Evolutionary conservation across 1,140 invertebrate genomes (phyloP), one percentile per base, ranked within the genome.

Genomic region (Atta cephalotes): DNA sequence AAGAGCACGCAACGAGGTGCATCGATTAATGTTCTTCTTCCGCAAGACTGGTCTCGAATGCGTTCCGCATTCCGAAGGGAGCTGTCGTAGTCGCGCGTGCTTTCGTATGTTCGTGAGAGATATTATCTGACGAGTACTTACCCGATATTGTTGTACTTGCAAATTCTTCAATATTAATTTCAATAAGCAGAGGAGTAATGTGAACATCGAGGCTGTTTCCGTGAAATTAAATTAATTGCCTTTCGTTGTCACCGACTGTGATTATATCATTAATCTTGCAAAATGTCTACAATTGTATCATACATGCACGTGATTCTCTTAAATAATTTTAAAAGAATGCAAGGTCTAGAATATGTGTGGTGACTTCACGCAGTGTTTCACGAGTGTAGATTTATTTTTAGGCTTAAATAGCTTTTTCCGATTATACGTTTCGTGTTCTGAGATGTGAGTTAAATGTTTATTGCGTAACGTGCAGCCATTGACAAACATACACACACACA

Each of bases 1-100:
- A 78, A 62, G 89, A 28, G 65, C 45, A 66, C 74, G 53, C 45
- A 80, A 53, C 70, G 53, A 89, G 88, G 88, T 90, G 89, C 85
- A 76, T 88, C 85, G 84, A 82, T 89, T 63, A 62, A 78, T 53
- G 31, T 86, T 39, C 56, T 45, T 60, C 56, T 70, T 74, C 21
- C 62, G 35, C 25, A 28, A 16, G 25, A 79, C 35, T 72, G 18
- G 31, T 79, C 63, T 51, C 10, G 7, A 56, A 56, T 35, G 62
- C 65, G 25, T 62, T n/a, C 28, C 65, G 7, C 49, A 45, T 56
- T 71, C 49, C 49, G 31, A 39, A 45, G 21, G 49, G 51, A n/a
- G 21, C 31, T 51, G 39, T 70, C 78, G 51, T 45, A 58, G 12
- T 6, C 71, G 25, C 85, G 74, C 9, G 53, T 60, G 53, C 21